Percentiles rank a stretch among this genome's conserved stretches.
phyloP scores from a whole-genome alignment of 1,140 invertebrate genomes.

The Atopsyche davidsoni region DNA sequence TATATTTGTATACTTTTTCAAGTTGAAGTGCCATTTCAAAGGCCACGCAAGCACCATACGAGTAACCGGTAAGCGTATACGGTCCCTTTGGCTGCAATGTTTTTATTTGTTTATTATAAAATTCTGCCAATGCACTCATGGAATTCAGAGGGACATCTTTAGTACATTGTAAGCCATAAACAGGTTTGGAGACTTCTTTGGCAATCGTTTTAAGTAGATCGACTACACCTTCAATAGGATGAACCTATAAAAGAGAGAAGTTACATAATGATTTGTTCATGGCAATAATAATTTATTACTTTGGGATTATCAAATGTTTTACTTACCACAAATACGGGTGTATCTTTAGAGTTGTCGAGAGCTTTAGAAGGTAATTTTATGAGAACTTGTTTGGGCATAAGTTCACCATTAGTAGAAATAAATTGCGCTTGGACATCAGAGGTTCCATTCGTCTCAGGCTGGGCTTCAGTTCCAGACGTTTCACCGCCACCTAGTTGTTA shows the following conservation, averaged over 20 bases:
- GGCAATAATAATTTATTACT: background rate
- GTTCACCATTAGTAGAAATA: conserved; percentile 37
- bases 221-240: conserved; percentile 89
- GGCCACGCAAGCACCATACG: conserved; percentile 85
- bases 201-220: conserved; percentile 64
- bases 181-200: conserved; percentile 62
- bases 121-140: conserved; percentile 68
- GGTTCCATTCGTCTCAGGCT: conserved; percentile 19
- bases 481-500: conserved; percentile 17
- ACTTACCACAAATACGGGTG: conserved; percentile 47
- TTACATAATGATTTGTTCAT: conserved; percentile 5
- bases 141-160: conserved; percentile 64
- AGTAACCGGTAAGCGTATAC: conserved; percentile 87
- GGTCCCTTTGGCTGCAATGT: conserved; percentile 74
- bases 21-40: conserved; percentile 88
- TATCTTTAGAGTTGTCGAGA: conserved; percentile 36
- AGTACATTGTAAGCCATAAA: conserved; percentile 88
- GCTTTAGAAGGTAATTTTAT: conserved; percentile 55
- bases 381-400: conserved; percentile 61
- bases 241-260: conserved; percentile 66
- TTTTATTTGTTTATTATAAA: conserved; percentile 74
- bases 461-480: background rate
- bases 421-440: conserved; percentile 45
- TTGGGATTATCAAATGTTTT: background rate
- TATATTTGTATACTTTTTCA: conserved; percentile 48